These are phyloP conservation scores for Dicroscelio sp. DNA, from an alignment of 2,888 invertebrate genomes.

Conservation along the genomic window DNA sequence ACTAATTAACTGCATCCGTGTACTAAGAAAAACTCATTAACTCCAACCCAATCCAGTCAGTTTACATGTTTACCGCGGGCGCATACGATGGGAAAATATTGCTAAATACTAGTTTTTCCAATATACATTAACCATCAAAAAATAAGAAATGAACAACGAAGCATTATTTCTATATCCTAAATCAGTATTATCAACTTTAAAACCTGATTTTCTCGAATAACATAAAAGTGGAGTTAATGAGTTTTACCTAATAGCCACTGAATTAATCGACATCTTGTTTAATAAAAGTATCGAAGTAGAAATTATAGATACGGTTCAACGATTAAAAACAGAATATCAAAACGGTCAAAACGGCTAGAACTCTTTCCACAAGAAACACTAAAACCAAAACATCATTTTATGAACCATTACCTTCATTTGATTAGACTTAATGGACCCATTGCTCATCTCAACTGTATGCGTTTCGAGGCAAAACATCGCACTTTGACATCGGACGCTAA, in stretches of 20 bases:
- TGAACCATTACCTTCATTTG: slow-evolving; percentile 30
- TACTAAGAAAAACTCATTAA: slow-evolving; percentile 41
- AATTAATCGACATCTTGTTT: slow-evolving; percentile 5
- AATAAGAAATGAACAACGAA: slow-evolving; percentile 23
- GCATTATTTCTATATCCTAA: slow-evolving; percentile 22
- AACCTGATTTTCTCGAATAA: slow-evolving; percentile 14
- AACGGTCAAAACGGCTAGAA: background rate
- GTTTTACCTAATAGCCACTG: slow-evolving; percentile 21
- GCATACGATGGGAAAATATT: slow-evolving; percentile 6
- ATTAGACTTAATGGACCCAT: slow-evolving; percentile 28
- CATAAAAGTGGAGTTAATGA: slow-evolving; percentile 34
- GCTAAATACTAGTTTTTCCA: slow-evolving; percentile 32
- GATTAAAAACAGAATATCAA: background rate
- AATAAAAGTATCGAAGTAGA: slow-evolving; percentile 3
- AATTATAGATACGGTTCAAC: background rate
- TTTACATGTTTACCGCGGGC: slow-evolving; percentile 45
- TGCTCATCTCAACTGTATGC: slow-evolving; percentile 27
- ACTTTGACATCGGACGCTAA: slow-evolving; percentile 11
- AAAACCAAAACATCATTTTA: slow-evolving; percentile 56
- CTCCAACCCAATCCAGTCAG: slow-evolving; percentile 36
- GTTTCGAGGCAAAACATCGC: slow-evolving; percentile 35
- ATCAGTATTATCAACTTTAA: slow-evolving; percentile 28
- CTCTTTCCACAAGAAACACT: slow-evolving; percentile 26
- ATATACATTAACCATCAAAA: slow-evolving; percentile 20
- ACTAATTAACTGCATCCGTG: slow-evolving; percentile 45